Percentiles rank a stretch among this genome's conserved stretches.
phyloP scores from a whole-genome alignment of 2,888 invertebrate species.

The Pseudococcus jackbeardsleyi region DNA sequence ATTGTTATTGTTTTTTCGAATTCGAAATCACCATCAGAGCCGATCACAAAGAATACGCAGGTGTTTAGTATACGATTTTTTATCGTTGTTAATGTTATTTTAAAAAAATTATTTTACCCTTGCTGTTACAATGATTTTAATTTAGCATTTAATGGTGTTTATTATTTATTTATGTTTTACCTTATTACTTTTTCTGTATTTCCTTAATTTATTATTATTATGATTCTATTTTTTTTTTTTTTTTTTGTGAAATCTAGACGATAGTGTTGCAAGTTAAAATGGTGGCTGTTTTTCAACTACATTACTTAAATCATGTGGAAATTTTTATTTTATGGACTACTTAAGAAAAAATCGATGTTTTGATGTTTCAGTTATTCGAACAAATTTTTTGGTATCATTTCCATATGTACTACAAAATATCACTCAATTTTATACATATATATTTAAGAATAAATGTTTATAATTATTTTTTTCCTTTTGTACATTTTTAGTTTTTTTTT shows the following conservation, averaged over 20 bases:
- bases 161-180: conserved; percentile 41
- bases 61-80: conserved; percentile 63
- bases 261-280: conserved; percentile 35
- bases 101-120: conserved; percentile 60
- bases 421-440: conserved; percentile 56
- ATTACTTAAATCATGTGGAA: conserved; percentile 4
- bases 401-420: conserved; percentile 35
- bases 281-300: conserved; percentile 61
- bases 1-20: conserved; percentile 29
- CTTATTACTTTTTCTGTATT: conserved; percentile 45
- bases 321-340: conserved; percentile 37
- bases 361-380: conserved; percentile 50
- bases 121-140: conserved; percentile 57
- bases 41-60: conserved; percentile 10
- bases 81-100: conserved; percentile 59
- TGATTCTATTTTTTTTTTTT: neutral
- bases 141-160: conserved; percentile 61
- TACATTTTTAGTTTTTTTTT: conserved; percentile 61
- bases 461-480: conserved; percentile 45
- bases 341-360: conserved; percentile 16
- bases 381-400: conserved; percentile 56
- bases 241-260: conserved; percentile 12
- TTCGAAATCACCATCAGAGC: neutral
- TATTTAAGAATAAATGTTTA: conserved; percentile 59
- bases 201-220: conserved; percentile 21